Conservation (phyloP, 2,797 vertebrate species). For the Phoxinus dragarum region DNA sequence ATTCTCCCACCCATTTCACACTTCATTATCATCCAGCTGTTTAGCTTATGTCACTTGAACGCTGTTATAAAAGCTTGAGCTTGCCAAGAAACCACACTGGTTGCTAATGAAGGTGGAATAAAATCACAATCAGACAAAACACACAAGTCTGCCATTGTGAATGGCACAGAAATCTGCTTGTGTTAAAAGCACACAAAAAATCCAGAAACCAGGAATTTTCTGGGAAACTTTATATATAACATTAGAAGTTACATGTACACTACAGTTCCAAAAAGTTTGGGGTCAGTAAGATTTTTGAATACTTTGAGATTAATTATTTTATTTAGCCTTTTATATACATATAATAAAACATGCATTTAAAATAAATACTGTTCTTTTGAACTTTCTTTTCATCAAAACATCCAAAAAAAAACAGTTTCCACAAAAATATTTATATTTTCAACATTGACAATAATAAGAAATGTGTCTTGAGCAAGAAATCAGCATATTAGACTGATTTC, state of each 20-base stretch:
- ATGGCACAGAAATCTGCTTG: background rate
- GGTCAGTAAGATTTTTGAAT: no score
- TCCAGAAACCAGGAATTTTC: constrained; percentile 18
- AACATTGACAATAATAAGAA: background rate
- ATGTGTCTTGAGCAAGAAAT: background rate
- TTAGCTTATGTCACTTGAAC: constrained; percentile 76
- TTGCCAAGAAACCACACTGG: constrained; percentile 47
- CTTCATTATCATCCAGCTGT: constrained; percentile 77
- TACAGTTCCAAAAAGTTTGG: background rate
- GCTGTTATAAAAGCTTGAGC: constrained; percentile 69
- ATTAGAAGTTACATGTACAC: background rate
- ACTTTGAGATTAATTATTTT: no score
- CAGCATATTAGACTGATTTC: background rate
- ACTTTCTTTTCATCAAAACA: background rate
- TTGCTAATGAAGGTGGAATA: constrained; percentile 42
- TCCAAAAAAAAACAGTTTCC: background rate
- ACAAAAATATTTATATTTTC: background rate
- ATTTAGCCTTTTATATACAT: background rate
- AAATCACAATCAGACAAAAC: constrained; percentile 48
- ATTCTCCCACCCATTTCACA: constrained; percentile 60
- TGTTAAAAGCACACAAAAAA: constrained; percentile 23
- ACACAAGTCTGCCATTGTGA: background rate
- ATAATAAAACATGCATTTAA: no score
- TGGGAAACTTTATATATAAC: background rate
- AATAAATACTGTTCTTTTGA: background rate